A percentile compares a stretch with the other conserved stretches of the same genome.
These are phyloP conservation scores for Hylaeus anthracinus DNA, from an alignment of 1,140 invertebrate species.

Conservation along the genomic window DNA sequence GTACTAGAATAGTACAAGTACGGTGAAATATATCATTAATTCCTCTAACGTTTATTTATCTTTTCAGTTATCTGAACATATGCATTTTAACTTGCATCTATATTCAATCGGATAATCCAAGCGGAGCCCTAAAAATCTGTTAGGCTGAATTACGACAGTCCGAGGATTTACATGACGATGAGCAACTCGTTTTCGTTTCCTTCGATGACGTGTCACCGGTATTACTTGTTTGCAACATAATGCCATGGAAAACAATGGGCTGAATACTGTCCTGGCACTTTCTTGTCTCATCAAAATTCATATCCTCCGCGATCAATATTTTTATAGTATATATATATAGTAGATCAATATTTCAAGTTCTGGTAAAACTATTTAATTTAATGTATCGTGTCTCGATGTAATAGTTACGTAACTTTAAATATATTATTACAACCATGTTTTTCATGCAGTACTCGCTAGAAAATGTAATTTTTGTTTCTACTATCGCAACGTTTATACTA, in stretches of 20 bases:
- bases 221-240: constrained; percentile 8
- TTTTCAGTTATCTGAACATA: not conserved
- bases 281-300: not conserved
- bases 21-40: not conserved
- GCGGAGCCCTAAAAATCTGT: not conserved
- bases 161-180: constrained; percentile 27
- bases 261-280: too few relatives aligned
- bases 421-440: too few relatives aligned
- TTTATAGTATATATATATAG: too few relatives aligned
- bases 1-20: too few relatives aligned
- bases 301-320: not conserved
- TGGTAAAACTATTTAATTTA: too few relatives aligned
- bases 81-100: not conserved
- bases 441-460: too few relatives aligned
- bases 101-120: not conserved
- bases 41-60: not conserved
- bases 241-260: not conserved
- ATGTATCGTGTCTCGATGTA: too few relatives aligned
- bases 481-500: not conserved
- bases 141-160: not conserved
- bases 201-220: constrained; percentile 5
- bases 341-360: too few relatives aligned
- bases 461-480: not conserved
- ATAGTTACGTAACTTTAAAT: too few relatives aligned
- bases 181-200: constrained; percentile 2